These are phyloP conservation scores for Dunckerocampus dactyliophorus DNA, from an alignment of 2,113 vertebrate genomes.

Conservation along the genomic window DNA sequence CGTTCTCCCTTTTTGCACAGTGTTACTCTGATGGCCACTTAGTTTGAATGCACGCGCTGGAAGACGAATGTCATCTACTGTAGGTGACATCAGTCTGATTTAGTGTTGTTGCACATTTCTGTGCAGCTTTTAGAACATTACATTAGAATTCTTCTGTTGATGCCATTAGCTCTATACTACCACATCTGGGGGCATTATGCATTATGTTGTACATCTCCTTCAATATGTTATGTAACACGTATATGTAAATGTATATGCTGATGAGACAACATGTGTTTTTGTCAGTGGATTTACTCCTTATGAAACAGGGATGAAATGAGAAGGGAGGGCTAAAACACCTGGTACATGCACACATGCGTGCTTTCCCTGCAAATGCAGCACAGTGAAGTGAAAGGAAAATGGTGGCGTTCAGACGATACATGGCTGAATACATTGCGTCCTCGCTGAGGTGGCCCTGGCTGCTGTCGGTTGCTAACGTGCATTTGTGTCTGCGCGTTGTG, in stretches of 20 bases:
- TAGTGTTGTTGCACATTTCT: conserved; percentile 10
- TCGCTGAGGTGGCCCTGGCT: conserved; percentile 26
- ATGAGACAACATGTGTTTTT: conserved; percentile 39
- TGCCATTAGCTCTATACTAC: conserved; percentile 7
- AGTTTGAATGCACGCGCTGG: conserved; percentile 41
- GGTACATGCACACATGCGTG: conserved; percentile 8
- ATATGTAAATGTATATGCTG: too few species aligned
- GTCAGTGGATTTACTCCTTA: conserved; percentile 9
- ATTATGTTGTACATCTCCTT: neutral
- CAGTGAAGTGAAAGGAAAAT: conserved; percentile 27
- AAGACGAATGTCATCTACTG: conserved; percentile 27
- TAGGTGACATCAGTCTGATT: conserved; percentile 42
- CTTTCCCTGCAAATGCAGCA: conserved; percentile 17
- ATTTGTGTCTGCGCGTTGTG: too few species aligned
- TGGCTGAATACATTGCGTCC: conserved; percentile 38
- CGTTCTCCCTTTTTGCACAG: conserved; percentile 27
- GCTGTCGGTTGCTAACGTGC: conserved; percentile 18
- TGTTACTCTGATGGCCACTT: conserved; percentile 11
- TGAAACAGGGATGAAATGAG: conserved; percentile 15
- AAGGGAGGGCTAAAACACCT: conserved; percentile 23
- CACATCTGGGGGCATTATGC: neutral
- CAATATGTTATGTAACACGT: neutral
- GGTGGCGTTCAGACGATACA: conserved; percentile 23
- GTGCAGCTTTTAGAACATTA: conserved; percentile 32
- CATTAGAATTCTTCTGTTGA: conserved; percentile 2